phyloP scores from a whole-genome alignment of 1,140 invertebrate species.

The Brachionus paranguensis region DNA sequence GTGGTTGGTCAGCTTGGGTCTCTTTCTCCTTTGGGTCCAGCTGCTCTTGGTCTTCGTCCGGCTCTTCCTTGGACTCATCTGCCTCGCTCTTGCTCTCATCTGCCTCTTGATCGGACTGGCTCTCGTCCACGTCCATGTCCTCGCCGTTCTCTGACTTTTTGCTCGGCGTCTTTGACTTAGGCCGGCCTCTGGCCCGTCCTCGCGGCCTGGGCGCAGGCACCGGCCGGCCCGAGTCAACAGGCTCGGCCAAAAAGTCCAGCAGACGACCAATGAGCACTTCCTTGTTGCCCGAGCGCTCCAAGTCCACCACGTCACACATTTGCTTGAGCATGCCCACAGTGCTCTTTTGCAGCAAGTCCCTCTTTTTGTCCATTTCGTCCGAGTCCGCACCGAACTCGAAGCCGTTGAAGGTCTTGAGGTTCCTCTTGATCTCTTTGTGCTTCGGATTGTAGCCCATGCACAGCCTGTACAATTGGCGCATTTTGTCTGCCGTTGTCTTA shows the following conservation, averaged over 20 bases:
- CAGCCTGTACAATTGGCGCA: constrained; percentile 52
- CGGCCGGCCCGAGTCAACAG: constrained; percentile 46
- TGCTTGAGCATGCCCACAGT: constrained; percentile 46
- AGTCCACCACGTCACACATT: constrained; percentile 48
- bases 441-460: constrained; percentile 49
- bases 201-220: constrained; percentile 45
- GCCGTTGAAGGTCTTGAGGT: constrained; percentile 54
- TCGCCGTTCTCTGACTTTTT: background rate
- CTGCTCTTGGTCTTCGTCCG: constrained; percentile 42
- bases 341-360: constrained; percentile 46
- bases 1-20: background rate
- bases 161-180: background rate
- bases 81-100: constrained; percentile 42
- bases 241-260: constrained; percentile 50
- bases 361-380: constrained; percentile 50
- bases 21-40: background rate
- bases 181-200: constrained; percentile 42
- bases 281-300: constrained; percentile 49
- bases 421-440: constrained; percentile 53
- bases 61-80: constrained; percentile 43
- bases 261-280: constrained; percentile 48
- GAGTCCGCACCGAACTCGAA: constrained; percentile 53
- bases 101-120: constrained; percentile 42
- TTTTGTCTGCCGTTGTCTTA: constrained; percentile 48
- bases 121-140: background rate